A percentile compares a stretch with the other conserved stretches of the same genome.
Conservation (phyloP, 2,797 vertebrate species). For the Helostoma temminkii region DNA sequence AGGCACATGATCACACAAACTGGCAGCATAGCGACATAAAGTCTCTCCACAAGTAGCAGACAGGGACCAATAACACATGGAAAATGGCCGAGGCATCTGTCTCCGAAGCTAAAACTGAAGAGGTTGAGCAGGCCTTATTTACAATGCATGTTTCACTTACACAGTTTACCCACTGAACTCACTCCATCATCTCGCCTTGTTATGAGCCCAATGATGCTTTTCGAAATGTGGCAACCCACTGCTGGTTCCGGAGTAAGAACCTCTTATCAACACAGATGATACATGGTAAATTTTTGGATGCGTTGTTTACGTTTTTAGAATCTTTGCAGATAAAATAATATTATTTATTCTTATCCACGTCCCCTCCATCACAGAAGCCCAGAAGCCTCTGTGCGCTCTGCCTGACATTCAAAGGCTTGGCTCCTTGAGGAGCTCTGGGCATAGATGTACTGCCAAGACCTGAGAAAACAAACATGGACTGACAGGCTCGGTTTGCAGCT, state of each 20-base stretch:
- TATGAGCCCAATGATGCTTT: constrained; percentile 20
- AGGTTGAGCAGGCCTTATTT: too few species aligned
- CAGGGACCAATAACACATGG: too few species aligned
- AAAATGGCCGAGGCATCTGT: too few species aligned
- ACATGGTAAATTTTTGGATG: background rate
- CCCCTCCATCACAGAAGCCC: constrained; percentile 68
- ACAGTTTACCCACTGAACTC: too few species aligned
- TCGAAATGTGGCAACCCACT: constrained; percentile 4
- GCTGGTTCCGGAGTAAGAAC: constrained; percentile 23
- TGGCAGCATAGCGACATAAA: too few species aligned
- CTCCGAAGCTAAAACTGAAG: too few species aligned
- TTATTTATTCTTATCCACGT: constrained; percentile 66
- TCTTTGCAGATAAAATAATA: background rate
- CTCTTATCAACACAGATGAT: background rate
- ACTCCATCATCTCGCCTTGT: constrained; percentile 17
- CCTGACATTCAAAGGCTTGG: constrained; percentile 61
- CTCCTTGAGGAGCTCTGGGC: constrained; percentile 67
- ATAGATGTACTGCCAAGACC: constrained; percentile 71
- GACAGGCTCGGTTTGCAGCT: background rate
- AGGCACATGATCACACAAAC: too few species aligned
- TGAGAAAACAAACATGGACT: constrained; percentile 3
- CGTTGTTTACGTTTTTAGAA: too few species aligned
- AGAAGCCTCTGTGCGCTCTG: constrained; percentile 71
- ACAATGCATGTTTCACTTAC: too few species aligned
- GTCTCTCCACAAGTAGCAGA: too few species aligned